phyloP scores from a whole-genome alignment of 1,140 invertebrate species.

The Dufourea novaeangliae region DNA sequence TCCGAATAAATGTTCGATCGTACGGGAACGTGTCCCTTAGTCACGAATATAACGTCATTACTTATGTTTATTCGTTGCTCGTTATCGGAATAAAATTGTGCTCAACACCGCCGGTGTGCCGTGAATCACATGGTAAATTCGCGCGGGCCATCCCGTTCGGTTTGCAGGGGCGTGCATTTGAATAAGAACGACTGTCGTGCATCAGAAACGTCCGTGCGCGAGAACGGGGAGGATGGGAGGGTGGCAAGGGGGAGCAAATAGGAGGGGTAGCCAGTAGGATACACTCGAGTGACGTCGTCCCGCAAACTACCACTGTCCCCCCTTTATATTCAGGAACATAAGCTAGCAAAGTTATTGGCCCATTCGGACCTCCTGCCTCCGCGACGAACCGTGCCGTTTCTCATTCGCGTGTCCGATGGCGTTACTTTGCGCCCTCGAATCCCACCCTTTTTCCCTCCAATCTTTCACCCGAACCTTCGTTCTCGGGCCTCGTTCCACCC shows the following conservation, averaged over 20 bases:
- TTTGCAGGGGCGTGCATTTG: constrained; percentile 71
- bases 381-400: constrained; percentile 69
- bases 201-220: constrained; percentile 51
- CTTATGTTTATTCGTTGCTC: constrained; percentile 4
- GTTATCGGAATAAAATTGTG: constrained; percentile 7
- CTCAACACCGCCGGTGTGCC: constrained; percentile 13
- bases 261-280: constrained; percentile 25
- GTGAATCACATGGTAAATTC: constrained; percentile 61
- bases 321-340: constrained; percentile 71
- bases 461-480: neutral
- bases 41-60: constrained; percentile 3
- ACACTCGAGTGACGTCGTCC: constrained; percentile 63
- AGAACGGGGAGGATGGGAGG: neutral
- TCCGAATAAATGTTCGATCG: neutral
- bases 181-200: constrained; percentile 72
- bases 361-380: constrained; percentile 73
- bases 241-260: constrained; percentile 31
- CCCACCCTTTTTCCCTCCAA: constrained; percentile 9
- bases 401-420: constrained; percentile 67
- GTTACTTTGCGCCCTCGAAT: constrained; percentile 66
- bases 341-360: constrained; percentile 76
- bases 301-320: constrained; percentile 68
- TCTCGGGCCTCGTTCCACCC: neutral
- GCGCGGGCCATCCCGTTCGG: constrained; percentile 51
- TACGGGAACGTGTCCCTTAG: constrained; percentile 3